Evolutionary conservation across 2,797 vertebrate species (phyloP).

Genomic region (Ceryle rudis): DNA sequence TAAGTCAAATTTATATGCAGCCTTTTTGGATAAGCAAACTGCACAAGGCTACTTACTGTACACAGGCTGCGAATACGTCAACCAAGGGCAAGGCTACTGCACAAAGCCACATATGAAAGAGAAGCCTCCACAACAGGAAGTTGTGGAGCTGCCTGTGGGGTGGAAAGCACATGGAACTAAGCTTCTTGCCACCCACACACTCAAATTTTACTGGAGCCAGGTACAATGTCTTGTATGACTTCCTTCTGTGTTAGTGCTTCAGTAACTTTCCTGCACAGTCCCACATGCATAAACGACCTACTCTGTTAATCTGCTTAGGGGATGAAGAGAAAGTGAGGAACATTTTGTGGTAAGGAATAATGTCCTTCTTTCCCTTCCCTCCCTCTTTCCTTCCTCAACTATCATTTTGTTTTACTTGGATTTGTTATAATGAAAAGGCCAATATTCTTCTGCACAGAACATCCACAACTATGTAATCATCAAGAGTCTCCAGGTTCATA

Average conservation of each 20-base stretch:
- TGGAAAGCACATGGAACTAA: conserved; percentile 56
- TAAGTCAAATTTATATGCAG: conserved; percentile 62
- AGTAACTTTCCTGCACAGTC: conserved; percentile 41
- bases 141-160: conserved; percentile 68
- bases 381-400: background rate
- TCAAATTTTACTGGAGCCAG: conserved; percentile 55
- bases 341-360: conserved; percentile 52
- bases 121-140: conserved; percentile 71
- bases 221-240: conserved; percentile 55
- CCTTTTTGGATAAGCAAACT: conserved; percentile 46
- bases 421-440: conserved; percentile 8
- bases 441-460: background rate
- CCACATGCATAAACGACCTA: background rate
- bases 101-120: conserved; percentile 69
- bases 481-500: background rate
- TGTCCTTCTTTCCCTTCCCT: conserved; percentile 7
- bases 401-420: conserved; percentile 57
- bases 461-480: conserved; percentile 2
- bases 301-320: conserved; percentile 27
- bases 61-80: conserved; percentile 46
- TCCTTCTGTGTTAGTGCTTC: conserved; percentile 43
- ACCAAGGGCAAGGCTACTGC: conserved; percentile 35
- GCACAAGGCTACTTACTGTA: conserved; percentile 55
- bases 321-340: conserved; percentile 32
- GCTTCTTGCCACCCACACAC: conserved; percentile 66